Base-by-base conservation (phyloP, 2,888 invertebrate species). In the Ramazzottius varieornatus region DNA sequence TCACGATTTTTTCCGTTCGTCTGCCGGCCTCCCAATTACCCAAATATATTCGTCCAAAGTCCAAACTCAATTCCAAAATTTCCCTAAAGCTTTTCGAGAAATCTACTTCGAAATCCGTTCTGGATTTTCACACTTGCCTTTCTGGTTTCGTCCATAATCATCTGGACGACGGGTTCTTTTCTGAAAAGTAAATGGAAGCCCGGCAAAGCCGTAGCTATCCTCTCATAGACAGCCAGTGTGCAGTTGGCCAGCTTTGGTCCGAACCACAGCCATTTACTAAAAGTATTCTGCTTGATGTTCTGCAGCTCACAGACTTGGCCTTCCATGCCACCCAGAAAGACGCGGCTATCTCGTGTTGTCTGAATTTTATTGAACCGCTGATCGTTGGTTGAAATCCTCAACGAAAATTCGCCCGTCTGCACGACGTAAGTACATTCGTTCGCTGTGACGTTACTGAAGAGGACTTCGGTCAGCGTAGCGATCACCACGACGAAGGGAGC, bases 141-240 rank as follows among this genome's bases (percentile, higher is more conserved):
- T 8, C 54, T 16, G 29, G 54, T 29, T 4, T 54, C 54, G 54
- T 54, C 54, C 54, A 54, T 4, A 29, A 54, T 29, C 54, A 54
- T 54, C 29, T 54, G 54, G 24, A 54, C 54, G n/a, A 54, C 54
- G 4, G 54, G 54, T 24, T 54, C 54, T 29, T 54, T 54, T 8
- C 54, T 13, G 24, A 54, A 54, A 8, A 54, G 29, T 4, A 54
- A 29, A 29, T 54, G 54, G 54, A 54, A 54, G 4, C 54, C 54
- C 16, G 54, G 54, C 8, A 54, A 4, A 29, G 54, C 13, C 4
- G 16, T 24, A 8, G 54, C 54, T 24, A 54, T 54, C n/a, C 54
- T 16, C 54, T 54, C 54, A 54, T 54, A 54, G n/a, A 54, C 54
- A 29, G 54, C 54, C 54, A 54, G 54, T 4, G 54, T 54, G 29